Evolutionary conservation across 2,888 invertebrate species (phyloP), one percentile per base, ranked within the genome.

Genomic region (Drosophila glabriapex): DNA sequence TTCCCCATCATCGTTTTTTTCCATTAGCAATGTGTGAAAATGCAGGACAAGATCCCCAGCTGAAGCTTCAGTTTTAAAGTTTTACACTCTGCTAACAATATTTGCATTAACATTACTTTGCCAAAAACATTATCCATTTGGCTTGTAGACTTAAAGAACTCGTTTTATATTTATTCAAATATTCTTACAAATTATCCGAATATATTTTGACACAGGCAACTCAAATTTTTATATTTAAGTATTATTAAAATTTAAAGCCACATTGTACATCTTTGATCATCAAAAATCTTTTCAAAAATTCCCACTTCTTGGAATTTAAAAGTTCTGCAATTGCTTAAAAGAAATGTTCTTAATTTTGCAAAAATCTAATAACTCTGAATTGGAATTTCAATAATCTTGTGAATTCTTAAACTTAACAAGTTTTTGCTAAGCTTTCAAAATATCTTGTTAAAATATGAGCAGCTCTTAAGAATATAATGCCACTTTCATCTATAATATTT

Each of bases 21-120:
- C 12, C 22, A 22, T 29, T 9, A 14, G 28, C 56, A n/a, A 70
- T 60, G 75, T 76, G 75, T 63, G 74, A 74, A 69, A 54, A 60
- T 69, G 16, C 61, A 46, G 52, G 31, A 65, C 28, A 46, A 43
- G 28, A 59, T 59, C 46, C 43, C 28, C 16, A 62, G 22, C 14
- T 22, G 3, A 28, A 54, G 46, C 37, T 46, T 39, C 0, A 41
- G 5, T n/a, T 29, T 12, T 10, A 3, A 3, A 19, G 33, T 22
- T 53, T 39, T 4, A 39, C 39, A 39, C 9, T 37, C 14, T 12
- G 37, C 55, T 55, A 39, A 55, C 16, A 29, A 28, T 16, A 31
- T 58, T 65, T 28, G n/a, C 46, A 29, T 55, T 55, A 25, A 19
- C 55, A 28, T 14, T 39, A 25, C 37, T 28, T 7, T 28, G 25